phyloP scores from a whole-genome alignment of 2,888 invertebrate genomes.

The Euspilapteryx auroguttella region DNA sequence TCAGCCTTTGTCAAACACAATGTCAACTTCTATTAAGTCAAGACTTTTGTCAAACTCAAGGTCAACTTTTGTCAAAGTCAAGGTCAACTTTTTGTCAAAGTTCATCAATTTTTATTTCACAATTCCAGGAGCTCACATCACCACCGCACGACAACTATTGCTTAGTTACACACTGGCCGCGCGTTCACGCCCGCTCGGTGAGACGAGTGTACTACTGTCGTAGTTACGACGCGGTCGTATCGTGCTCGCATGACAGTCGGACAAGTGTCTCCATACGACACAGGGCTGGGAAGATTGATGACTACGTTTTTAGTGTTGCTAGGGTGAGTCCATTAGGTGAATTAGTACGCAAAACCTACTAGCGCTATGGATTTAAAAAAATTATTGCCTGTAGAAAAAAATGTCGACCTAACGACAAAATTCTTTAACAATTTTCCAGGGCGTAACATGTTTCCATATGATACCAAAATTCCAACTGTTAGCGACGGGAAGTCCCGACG shows the following conservation, averaged over 20 bases:
- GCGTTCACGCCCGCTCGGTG: conserved; percentile 48
- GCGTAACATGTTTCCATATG: conserved; percentile 59
- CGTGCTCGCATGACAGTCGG: conserved; percentile 65
- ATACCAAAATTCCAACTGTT: conserved; percentile 45
- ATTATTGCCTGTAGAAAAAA: too few species aligned
- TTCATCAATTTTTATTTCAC: background rate
- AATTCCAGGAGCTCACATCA: conserved; percentile 47
- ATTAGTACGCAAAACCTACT: too few species aligned
- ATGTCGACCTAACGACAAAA: too few species aligned
- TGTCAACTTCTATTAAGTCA: too few species aligned
- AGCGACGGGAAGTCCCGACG: conserved; percentile 59
- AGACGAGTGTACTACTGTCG: conserved; percentile 41
- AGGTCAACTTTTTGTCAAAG: background rate
- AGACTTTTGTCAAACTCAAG: too few species aligned
- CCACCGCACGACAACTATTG: conserved; percentile 51
- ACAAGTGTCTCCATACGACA: too few species aligned
- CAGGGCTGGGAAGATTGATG: conserved; percentile 42
- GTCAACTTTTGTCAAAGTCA: too few species aligned
- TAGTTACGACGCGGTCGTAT: conserved; percentile 46
- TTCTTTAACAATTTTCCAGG: too few species aligned
- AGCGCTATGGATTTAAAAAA: too few species aligned
- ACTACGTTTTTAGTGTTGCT: conserved; percentile 55
- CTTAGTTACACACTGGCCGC: conserved; percentile 30
- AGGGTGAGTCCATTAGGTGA: too few species aligned
- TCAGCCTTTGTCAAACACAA: too few species aligned